A percentile compares a stretch with the other conserved stretches of the same genome.
phyloP scores from a whole-genome alignment of 2,113 vertebrate species.

The Saguinus midas region DNA sequence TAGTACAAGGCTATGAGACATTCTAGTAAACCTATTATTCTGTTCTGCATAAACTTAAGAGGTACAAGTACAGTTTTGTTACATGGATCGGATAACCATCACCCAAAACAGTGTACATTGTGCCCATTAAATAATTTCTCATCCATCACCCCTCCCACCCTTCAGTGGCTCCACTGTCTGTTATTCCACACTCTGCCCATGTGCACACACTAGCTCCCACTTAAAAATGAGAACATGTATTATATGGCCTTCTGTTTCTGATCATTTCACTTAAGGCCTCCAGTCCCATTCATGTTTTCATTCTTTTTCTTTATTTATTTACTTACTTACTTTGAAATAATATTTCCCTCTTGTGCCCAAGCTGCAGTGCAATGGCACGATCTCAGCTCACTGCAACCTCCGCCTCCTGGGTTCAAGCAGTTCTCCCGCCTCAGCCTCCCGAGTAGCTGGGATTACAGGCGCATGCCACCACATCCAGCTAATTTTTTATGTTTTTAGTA shows the following conservation, averaged over 20 bases:
- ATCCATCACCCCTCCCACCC: not conserved
- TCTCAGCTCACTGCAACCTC: too few species aligned
- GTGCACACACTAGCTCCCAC: not conserved
- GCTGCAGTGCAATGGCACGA: too few species aligned
- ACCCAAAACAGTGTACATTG: not conserved
- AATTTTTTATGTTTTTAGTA: too few species aligned
- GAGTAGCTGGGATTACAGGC: too few species aligned
- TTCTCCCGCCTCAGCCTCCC: too few species aligned
- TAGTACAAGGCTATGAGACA: rapidly evolving
- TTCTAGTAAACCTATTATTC: not conserved
- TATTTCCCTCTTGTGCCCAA: too few species aligned
- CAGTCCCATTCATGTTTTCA: not conserved
- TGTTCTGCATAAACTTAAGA: not conserved
- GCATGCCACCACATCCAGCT: too few species aligned
- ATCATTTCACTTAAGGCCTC: not conserved
- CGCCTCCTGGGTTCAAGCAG: too few species aligned
- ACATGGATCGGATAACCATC: not conserved
- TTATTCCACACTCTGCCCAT: not conserved
- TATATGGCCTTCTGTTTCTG: not conserved
- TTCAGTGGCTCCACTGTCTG: not conserved
- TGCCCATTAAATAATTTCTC: not conserved
- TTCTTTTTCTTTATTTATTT: not conserved
- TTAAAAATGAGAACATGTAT: not conserved
- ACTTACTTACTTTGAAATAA: too few species aligned
- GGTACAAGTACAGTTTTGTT: not conserved